phyloP scores from a whole-genome alignment of 2,797 vertebrate species.

The Neoniphon sammara region DNA sequence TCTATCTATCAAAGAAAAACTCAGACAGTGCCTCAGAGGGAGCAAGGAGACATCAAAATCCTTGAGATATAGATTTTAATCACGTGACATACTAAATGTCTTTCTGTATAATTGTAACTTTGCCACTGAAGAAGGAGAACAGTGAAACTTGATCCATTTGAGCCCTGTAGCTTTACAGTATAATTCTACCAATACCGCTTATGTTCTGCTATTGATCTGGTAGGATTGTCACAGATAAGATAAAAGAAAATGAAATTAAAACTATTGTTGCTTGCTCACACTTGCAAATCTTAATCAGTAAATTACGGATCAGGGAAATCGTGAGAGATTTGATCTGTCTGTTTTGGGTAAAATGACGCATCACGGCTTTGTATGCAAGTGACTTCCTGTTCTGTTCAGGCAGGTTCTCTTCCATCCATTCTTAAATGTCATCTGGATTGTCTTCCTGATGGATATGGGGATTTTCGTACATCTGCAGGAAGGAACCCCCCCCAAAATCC shows the following conservation, averaged over 20 bases:
- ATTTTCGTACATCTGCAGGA: constrained; percentile 48
- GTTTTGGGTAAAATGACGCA: neutral
- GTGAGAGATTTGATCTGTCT: constrained; percentile 18
- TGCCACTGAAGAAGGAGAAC: constrained; percentile 21
- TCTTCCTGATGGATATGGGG: constrained; percentile 49
- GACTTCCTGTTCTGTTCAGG: constrained; percentile 36
- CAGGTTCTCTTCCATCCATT: constrained; percentile 28
- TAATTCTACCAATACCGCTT: constrained; percentile 41
- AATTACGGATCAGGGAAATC: constrained; percentile 34
- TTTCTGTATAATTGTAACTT: constrained; percentile 35
- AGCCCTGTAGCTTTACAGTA: constrained; percentile 41
- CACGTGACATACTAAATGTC: constrained; percentile 13
- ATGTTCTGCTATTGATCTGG: constrained; percentile 26
- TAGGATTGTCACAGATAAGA: constrained; percentile 2
- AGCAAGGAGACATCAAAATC: constrained; percentile 33
- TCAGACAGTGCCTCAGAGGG: neutral
- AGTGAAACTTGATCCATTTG: constrained; percentile 33
- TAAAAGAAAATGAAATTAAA: constrained; percentile 32
- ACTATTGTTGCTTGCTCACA: neutral
- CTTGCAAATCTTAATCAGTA: constrained; percentile 37
- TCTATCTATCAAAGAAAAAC: neutral
- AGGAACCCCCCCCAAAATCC: constrained; percentile 72
- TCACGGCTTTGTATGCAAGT: constrained; percentile 49
- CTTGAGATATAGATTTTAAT: constrained; percentile 26
- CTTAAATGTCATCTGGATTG: constrained; percentile 76